Conservation (phyloP, 2,113 vertebrate genomes). For the Nestor notabilis region DNA sequence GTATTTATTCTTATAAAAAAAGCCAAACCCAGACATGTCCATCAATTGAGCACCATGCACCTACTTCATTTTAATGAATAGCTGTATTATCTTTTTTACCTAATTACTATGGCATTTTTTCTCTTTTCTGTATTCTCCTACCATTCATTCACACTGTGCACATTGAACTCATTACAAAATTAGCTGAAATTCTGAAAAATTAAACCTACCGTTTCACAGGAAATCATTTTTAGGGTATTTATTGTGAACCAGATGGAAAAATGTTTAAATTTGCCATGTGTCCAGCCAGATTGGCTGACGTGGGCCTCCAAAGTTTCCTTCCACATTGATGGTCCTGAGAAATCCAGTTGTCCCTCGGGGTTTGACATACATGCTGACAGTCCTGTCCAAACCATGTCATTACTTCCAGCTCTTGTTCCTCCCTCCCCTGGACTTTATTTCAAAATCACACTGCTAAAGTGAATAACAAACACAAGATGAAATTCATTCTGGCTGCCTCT, state of each 20-base stretch:
- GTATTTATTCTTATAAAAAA: background rate
- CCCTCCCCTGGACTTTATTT: background rate
- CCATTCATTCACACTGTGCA: background rate
- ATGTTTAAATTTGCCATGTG: background rate
- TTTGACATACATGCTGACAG: fast-evolving
- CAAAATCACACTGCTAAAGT: background rate
- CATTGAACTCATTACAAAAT: background rate
- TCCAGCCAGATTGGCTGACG: background rate
- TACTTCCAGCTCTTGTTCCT: background rate
- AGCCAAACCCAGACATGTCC: fast-evolving
- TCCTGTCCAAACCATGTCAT: background rate
- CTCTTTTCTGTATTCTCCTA: background rate
- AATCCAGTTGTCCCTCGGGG: too few species aligned
- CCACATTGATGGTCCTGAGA: fast-evolving
- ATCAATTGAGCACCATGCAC: fast-evolving
- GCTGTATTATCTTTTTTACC: background rate
- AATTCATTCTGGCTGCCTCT: background rate
- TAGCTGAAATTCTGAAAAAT: background rate
- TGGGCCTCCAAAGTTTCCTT: background rate
- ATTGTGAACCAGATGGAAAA: background rate
- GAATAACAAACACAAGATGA: background rate
- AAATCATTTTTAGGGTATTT: background rate
- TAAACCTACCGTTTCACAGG: fast-evolving
- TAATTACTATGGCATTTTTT: background rate
- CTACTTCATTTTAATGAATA: background rate